Evolutionary conservation across 2,113 vertebrate genomes (phyloP).

Genomic region (Brachyhypopomus occidentalis): DNA sequence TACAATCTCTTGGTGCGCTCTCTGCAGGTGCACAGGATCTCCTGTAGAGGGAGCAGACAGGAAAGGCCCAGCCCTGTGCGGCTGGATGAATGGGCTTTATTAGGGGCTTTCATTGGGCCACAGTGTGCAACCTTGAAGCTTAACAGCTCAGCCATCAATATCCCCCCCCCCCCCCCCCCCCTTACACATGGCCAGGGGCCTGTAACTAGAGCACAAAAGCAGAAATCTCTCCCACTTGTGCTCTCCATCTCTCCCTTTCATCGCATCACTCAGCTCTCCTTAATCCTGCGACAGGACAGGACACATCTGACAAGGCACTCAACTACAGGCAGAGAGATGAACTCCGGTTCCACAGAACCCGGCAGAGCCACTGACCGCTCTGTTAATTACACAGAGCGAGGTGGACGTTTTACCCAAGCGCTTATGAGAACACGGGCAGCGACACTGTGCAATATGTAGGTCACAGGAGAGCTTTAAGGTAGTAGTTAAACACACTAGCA

Average conservation of each 20-base stretch:
- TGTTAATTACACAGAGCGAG: not conserved
- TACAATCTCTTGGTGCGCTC: not conserved
- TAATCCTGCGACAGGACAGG: constrained; percentile 23
- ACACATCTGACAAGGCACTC: not conserved
- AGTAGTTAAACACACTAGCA: constrained; percentile 35
- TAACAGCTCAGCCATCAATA: constrained; percentile 38
- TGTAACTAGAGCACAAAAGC: constrained; percentile 6
- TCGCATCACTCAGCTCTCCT: not conserved
- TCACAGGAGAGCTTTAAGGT: not conserved
- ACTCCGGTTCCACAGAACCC: not conserved
- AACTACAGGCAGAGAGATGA: not conserved
- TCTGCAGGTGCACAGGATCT: constrained; percentile 1
- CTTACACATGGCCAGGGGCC: constrained; percentile 12
- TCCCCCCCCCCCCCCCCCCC: not conserved
- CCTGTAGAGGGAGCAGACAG: not conserved
- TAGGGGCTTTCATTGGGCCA: constrained; percentile 5
- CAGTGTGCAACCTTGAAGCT: constrained; percentile 30
- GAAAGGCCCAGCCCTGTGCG: constrained; percentile 1
- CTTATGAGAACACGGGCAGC: constrained; percentile 5
- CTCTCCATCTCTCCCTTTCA: not conserved
- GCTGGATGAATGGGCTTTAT: constrained; percentile 27
- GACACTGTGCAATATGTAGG: constrained; percentile 38
- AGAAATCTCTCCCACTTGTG: not conserved
- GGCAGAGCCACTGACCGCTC: not conserved
- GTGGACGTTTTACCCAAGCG: not conserved